These are phyloP conservation scores for Thelaira solivaga DNA, from an alignment of 2,888 invertebrate species.

Conservation along the genomic window DNA sequence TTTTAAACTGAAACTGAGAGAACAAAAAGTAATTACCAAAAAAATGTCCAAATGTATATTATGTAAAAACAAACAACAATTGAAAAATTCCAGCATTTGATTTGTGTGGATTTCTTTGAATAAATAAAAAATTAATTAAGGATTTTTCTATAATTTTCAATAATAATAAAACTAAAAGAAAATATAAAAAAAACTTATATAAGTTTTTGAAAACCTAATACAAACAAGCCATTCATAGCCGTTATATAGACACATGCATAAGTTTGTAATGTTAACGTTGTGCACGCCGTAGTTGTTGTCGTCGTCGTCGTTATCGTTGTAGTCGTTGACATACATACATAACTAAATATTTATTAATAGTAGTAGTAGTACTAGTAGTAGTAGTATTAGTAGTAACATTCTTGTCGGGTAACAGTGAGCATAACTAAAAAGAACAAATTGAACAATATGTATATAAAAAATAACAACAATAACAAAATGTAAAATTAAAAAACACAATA, in stretches of 20 bases:
- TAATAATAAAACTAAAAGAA: not conserved
- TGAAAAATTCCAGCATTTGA: no score
- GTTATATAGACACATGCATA: no score
- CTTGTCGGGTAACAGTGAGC: conserved; percentile 13
- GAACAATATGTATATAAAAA: conserved; percentile 1
- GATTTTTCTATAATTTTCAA: not conserved
- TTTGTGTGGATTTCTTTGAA: not conserved
- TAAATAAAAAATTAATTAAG: not conserved
- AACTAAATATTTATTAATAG: conserved; percentile 29
- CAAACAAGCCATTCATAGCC: conserved; percentile 54
- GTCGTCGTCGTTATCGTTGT: conserved; percentile 13
- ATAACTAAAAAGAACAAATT: conserved; percentile 6
- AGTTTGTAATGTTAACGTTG: conserved; percentile 44
- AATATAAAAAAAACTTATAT: conserved; percentile 47
- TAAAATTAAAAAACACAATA: not conserved
- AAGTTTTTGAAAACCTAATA: conserved; percentile 53
- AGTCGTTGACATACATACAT: no score
- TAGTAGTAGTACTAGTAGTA: conserved; percentile 41
- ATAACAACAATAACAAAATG: conserved; percentile 10
- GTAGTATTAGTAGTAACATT: conserved; percentile 32
- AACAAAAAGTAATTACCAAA: no score
- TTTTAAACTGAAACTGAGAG: conserved; percentile 4
- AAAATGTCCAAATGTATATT: no score
- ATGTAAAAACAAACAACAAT: no score
- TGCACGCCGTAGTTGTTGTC: conserved; percentile 15